Evolutionary conservation across 92 coral and sea anemone species (phyloP), one percentile per base, ranked within the genome.

Genomic region (Heteractis magnifica): DNA sequence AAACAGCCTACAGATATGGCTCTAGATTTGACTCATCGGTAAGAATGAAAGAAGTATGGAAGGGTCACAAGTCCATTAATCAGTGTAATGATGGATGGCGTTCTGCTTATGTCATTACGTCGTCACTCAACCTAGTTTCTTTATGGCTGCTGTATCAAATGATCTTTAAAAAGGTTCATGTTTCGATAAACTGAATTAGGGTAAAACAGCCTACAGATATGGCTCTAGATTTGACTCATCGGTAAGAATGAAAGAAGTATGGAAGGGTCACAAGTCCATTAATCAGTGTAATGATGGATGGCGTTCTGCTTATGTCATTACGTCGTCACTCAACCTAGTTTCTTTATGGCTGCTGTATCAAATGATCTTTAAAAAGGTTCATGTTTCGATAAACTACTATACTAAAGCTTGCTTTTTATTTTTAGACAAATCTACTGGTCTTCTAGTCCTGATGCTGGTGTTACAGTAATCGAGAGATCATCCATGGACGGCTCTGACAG

Each of bases 401-500:
- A 34, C 44, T 34, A 34, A 34, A 34, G 44, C 44, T 34, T 71
- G 10, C 34, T 52, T n/a, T 76, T 20, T 0, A 64, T 76, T 80
- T 51, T 13, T 64, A 81, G 84, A 49, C 77, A 68, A 15, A 44
- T 82, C 13, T 82, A 72, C 65, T 82, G 86, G 86, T 72, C 79
- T 10, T 72, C 44, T 2, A 34, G 79, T 14, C 44, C 26, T 72
- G 41, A 51, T 55, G 0, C 10, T 71, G 41, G 8, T 44, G 18
- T 14, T 15, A 6, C 60, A 19, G 52, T 68, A 19, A 73, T 82
- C 59, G 86, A 82, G 74, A 82, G 65, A 74, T 59, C 86, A 0
- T 72, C 86, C 4, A 82, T 82, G 86, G 86, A 82, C 52, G 84
- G 77, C 8, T 49, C 77, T 7, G 18, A 81, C 68, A 81, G 84